Conservation (phyloP, 2,113 vertebrate species). For the Cercopithecus mona region DNA sequence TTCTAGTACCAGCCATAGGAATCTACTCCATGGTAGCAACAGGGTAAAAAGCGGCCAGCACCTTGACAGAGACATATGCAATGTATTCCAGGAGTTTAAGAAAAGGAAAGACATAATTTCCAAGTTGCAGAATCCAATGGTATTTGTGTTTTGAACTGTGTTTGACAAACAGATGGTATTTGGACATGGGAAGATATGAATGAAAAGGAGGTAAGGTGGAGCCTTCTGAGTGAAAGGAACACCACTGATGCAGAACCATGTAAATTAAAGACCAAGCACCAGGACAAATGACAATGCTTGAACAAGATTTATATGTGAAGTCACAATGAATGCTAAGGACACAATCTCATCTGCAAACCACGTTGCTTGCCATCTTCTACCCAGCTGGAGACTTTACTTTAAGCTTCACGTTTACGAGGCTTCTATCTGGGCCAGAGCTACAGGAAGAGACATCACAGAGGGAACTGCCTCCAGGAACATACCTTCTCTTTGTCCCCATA, state of each 20-base stretch:
- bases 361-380: not conserved
- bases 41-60: not conserved
- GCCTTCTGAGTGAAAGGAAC: not conserved
- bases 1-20: not conserved
- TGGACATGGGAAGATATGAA: not conserved
- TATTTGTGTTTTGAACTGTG: not conserved
- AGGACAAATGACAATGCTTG: not conserved
- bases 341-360: not conserved
- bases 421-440: not conserved
- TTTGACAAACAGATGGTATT: not conserved
- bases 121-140: not conserved
- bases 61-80: not conserved
- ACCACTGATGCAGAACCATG: not conserved
- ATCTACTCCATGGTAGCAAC: not conserved
- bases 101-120: not conserved
- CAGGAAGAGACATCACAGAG: not conserved
- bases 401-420: not conserved
- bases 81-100: not conserved
- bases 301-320: not conserved
- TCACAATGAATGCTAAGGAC: not conserved
- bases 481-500: not conserved
- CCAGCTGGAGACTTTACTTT: not conserved
- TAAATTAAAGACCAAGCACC: not conserved
- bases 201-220: not conserved
- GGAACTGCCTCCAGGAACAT: not conserved